phyloP scores from a whole-genome alignment of 1,140 invertebrate species.

The Drusus annulatus region DNA sequence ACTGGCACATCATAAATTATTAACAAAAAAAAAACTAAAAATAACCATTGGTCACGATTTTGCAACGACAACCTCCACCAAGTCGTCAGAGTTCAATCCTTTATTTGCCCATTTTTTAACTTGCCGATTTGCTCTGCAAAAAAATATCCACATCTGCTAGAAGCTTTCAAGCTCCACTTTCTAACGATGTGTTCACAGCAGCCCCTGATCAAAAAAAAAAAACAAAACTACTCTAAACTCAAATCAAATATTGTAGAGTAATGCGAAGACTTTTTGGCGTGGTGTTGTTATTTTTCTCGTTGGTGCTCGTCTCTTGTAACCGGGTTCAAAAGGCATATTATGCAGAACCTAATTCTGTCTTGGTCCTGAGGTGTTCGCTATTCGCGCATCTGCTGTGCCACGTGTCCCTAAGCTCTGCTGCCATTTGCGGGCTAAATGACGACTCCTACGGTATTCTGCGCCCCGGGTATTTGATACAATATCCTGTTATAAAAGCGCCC shows the following conservation, averaged over 20 bases:
- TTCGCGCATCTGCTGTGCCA: constrained; percentile 37
- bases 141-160: not conserved
- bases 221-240: too few species aligned
- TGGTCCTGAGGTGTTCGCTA: constrained; percentile 2
- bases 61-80: not conserved
- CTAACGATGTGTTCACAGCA: not conserved
- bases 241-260: not conserved
- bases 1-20: not conserved
- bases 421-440: constrained; percentile 24
- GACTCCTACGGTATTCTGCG: constrained; percentile 23
- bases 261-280: not conserved
- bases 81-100: too few species aligned
- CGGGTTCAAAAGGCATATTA: constrained; percentile 11
- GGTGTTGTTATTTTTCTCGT: not conserved
- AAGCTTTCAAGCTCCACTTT: not conserved
- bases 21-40: not conserved
- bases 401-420: constrained; percentile 5
- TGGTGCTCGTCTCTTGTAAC: not conserved
- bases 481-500: constrained; percentile 32
- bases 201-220: not conserved
- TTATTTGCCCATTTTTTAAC: too few species aligned
- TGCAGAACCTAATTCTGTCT: constrained; percentile 25
- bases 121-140: constrained; percentile 1
- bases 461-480: constrained; percentile 38
- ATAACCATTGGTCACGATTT: not conserved